These are phyloP conservation scores for Podotricha telesiphe DNA, from an alignment of 2,888 invertebrate genomes.

Conservation along the genomic window DNA sequence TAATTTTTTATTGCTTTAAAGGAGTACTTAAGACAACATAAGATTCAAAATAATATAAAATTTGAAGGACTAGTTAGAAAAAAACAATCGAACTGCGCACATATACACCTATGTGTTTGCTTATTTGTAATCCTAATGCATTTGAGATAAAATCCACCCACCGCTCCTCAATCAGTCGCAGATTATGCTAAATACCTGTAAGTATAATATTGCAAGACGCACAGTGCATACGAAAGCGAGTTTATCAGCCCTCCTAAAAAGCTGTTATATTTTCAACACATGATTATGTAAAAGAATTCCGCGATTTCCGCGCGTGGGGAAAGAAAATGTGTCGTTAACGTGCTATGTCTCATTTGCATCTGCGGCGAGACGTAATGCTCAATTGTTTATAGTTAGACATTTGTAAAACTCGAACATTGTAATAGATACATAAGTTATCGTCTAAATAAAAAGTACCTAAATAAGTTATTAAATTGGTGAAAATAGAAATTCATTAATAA, in stretches of 20 bases:
- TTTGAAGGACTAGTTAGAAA: neutral
- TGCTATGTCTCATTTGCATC: slow-evolving; percentile 72
- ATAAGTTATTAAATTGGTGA: slow-evolving; percentile 10
- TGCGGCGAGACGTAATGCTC: slow-evolving; percentile 45
- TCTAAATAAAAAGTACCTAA: too few relatives aligned
- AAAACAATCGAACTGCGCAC: neutral
- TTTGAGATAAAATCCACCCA: slow-evolving; percentile 35
- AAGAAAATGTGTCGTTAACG: slow-evolving; percentile 76
- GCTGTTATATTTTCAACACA: slow-evolving; percentile 81
- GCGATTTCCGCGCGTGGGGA: slow-evolving; percentile 67
- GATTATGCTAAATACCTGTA: slow-evolving; percentile 77
- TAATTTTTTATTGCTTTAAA: slow-evolving; percentile 21
- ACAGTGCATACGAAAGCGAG: slow-evolving; percentile 64
- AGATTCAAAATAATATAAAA: slow-evolving; percentile 52
- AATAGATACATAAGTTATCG: too few relatives aligned
- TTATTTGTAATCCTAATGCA: slow-evolving; percentile 36
- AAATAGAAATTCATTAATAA: slow-evolving; percentile 47
- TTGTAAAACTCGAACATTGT: slow-evolving; percentile 10
- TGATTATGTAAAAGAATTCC: slow-evolving; percentile 82
- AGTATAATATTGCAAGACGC: slow-evolving; percentile 66
- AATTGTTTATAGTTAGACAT: slow-evolving; percentile 38
- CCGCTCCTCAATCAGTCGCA: slow-evolving; percentile 47
- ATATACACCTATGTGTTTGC: slow-evolving; percentile 43
- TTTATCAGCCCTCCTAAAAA: slow-evolving; percentile 75
- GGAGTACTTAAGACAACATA: slow-evolving; percentile 57